Evolutionary conservation across 2,797 vertebrate genomes (phyloP), one percentile per base, ranked within the genome.

Genomic region (Xyrichtys novacula): DNA sequence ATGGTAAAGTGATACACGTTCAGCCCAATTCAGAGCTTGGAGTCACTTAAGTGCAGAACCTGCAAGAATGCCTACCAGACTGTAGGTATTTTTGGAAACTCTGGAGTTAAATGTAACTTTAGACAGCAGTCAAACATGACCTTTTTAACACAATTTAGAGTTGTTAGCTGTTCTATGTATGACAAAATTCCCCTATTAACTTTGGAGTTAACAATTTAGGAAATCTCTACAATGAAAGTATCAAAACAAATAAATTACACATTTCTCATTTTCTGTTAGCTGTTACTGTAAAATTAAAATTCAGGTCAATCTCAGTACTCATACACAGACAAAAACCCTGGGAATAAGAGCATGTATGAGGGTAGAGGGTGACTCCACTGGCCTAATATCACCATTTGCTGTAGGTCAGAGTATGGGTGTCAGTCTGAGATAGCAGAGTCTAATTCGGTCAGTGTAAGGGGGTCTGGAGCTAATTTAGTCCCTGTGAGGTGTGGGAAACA

Each of bases 401-500:
- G 84, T 79, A 71, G 80, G 76, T 87, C 77, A 74, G 76, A 59
- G 76, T 32, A 60, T 67, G 66, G 68, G 42, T 71, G 80, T 83
- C 69, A 60, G 80, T 76, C 55, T 62, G 57, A 89, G 90, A 94
- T 92, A 93, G 81, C 78, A 34, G 67, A 26, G 43, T 83, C 91
- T 93, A 92, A 93, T 89, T 93, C 56, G 68, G 91, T 86, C 85
- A 19, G 67, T 80, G 85, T 71, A 76, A 86, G 82, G 80, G 80
- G 84, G 89, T 79, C 87, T 81, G 20, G 28, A 47, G 85, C 88
- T 91, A 88, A 89, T 90, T 91, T 76, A 46, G 80, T 65, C 65
- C 22, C 69, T 65, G 68, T 78, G 76, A 85, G 76, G 89, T 93
- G 90, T 88, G 88, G 80, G 91, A 90, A 94, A 93, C 91, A 93